These are phyloP conservation scores for Salminus brasiliensis DNA, from an alignment of 2,113 vertebrate genomes.

Conservation along the genomic window DNA sequence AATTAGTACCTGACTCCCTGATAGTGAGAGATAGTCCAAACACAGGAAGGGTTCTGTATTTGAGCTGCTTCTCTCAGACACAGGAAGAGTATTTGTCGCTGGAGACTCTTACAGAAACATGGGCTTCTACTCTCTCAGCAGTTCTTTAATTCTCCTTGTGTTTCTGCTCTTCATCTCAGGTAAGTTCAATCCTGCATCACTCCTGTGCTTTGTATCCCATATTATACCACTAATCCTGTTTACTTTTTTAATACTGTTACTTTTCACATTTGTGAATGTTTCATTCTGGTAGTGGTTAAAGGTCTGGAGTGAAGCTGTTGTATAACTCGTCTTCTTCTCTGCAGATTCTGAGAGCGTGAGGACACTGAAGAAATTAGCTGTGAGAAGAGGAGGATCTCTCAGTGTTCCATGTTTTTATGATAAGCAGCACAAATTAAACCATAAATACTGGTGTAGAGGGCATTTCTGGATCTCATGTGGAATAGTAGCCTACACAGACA, in stretches of 20 bases:
- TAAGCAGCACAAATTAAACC: neutral
- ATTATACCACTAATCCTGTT: too few relatives aligned
- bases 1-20: too few relatives aligned
- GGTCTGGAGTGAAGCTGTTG: too few relatives aligned
- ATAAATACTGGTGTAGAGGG: neutral
- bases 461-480: fast-evolving
- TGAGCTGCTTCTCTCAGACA: neutral
- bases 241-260: too few relatives aligned
- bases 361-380: conserved; percentile 16
- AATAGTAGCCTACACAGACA: neutral
- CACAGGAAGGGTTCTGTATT: neutral
- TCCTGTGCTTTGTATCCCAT: too few relatives aligned
- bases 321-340: neutral
- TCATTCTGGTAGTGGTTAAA: too few relatives aligned
- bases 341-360: neutral
- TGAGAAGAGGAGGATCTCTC: conserved; percentile 11
- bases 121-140: neutral
- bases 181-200: too few relatives aligned
- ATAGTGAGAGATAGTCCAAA: neutral
- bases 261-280: too few relatives aligned
- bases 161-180: too few relatives aligned
- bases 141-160: too few relatives aligned
- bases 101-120: neutral
- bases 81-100: neutral
- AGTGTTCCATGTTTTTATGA: conserved; percentile 13